A percentile compares a stretch with the other conserved stretches of the same genome.
These are phyloP conservation scores for Phoebastria nigripes DNA, from an alignment of 2,797 vertebrate species.

Conservation along the genomic window DNA sequence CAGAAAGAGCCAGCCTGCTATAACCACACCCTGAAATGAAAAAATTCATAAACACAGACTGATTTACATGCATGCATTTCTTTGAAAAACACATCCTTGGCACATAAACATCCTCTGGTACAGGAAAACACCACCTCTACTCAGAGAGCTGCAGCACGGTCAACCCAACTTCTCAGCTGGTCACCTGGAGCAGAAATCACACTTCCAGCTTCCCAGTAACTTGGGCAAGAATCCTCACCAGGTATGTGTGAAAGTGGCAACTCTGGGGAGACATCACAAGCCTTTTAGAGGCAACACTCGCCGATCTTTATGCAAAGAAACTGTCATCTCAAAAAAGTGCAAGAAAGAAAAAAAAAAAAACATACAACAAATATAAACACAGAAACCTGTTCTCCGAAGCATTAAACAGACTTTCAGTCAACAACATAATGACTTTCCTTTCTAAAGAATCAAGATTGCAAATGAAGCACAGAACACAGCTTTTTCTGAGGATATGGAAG, in stretches of 20 bases:
- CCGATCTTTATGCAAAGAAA: background rate
- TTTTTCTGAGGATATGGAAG: background rate
- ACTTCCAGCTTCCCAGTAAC: background rate
- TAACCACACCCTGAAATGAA: background rate
- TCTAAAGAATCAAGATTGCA: background rate
- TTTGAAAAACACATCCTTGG: slow-evolving; percentile 9
- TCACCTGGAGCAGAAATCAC: background rate
- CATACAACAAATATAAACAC: background rate
- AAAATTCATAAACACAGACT: background rate
- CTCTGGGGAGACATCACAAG: background rate
- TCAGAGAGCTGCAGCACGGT: background rate
- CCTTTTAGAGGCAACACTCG: background rate
- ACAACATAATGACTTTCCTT: background rate
- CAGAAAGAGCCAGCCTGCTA: background rate
- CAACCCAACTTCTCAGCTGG: accelerated
- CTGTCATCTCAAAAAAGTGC: background rate
- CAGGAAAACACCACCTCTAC: background rate
- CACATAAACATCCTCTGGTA: background rate
- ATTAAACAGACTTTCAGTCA: background rate
- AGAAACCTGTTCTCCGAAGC: background rate
- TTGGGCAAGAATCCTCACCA: background rate
- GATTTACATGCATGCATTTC: background rate
- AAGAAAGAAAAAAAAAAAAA: background rate
- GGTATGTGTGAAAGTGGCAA: accelerated
- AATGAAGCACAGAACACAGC: background rate